phyloP scores from a whole-genome alignment of 2,888 invertebrate species.

The Drosophila stalkeri region DNA sequence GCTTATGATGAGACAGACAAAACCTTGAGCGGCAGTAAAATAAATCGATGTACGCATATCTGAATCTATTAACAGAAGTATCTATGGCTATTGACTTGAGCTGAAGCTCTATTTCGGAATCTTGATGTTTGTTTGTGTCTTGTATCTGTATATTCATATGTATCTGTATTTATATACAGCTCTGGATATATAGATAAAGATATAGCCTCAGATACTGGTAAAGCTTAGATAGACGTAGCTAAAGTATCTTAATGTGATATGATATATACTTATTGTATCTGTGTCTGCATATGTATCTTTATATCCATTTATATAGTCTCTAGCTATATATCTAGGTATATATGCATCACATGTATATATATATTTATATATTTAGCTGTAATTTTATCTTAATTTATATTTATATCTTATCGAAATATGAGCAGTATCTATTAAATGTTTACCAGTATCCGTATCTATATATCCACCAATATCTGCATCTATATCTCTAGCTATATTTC shows the following conservation, averaged over 20 bases:
- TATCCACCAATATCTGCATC: not conserved
- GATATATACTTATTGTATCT: not conserved
- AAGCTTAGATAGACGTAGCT: not conserved
- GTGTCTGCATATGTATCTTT: not conserved
- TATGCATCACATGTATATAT: not conserved
- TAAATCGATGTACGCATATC: conserved; percentile 28
- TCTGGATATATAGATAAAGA: not conserved
- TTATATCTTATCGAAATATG: not conserved
- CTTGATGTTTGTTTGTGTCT: not conserved
- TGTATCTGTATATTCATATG: not conserved
- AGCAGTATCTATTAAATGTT: not conserved
- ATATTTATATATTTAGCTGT: not conserved
- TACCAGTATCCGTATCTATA: conserved; percentile 9
- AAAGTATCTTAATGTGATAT: not conserved
- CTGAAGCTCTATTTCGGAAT: not conserved
- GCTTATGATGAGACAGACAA: conserved; percentile 29
- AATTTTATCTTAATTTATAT: not conserved
- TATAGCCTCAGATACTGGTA: not conserved
- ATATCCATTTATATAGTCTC: not conserved
- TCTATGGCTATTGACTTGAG: conserved; percentile 1
- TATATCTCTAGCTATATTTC: not conserved
- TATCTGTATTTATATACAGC: not conserved
- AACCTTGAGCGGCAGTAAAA: conserved; percentile 43
- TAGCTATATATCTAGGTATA: not conserved
- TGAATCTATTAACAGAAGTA: conserved; percentile 15